phyloP scores from a whole-genome alignment of 1,140 invertebrate genomes.

The Tribolium madens region DNA sequence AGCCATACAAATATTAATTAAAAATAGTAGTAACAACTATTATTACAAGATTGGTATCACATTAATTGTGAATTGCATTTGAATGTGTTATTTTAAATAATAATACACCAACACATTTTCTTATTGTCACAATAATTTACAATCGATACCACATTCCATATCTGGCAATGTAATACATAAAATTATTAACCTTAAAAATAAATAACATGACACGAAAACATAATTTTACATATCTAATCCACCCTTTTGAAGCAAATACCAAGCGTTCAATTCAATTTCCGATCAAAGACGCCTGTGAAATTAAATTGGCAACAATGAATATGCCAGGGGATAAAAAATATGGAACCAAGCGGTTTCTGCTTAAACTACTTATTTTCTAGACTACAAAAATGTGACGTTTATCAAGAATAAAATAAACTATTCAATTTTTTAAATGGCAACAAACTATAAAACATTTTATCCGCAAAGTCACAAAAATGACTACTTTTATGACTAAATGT shows the following conservation, averaged over 20 bases:
- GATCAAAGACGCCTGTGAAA: too few species aligned
- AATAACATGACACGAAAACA: neutral
- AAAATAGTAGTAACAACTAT: neutral
- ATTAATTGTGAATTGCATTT: neutral
- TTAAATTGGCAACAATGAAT: too few species aligned
- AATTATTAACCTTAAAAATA: neutral
- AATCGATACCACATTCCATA: neutral
- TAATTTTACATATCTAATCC: neutral
- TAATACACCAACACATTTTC: neutral
- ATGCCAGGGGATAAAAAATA: too few species aligned
- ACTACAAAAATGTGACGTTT: too few species aligned
- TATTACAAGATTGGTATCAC: neutral
- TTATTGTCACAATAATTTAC: neutral
- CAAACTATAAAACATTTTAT: too few species aligned
- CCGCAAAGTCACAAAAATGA: too few species aligned
- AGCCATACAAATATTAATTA: neutral
- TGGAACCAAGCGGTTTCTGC: too few species aligned
- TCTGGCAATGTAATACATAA: neutral
- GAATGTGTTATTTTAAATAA: neutral
- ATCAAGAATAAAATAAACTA: too few species aligned
- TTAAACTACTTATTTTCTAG: too few species aligned
- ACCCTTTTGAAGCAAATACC: neutral
- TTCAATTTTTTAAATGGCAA: too few species aligned
- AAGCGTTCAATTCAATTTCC: too few species aligned
- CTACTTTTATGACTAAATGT: too few species aligned